Evolutionary conservation across 2,888 invertebrate species (phyloP), one percentile per base, ranked within the genome.

Genomic region (Leucophora obtusa): DNA sequence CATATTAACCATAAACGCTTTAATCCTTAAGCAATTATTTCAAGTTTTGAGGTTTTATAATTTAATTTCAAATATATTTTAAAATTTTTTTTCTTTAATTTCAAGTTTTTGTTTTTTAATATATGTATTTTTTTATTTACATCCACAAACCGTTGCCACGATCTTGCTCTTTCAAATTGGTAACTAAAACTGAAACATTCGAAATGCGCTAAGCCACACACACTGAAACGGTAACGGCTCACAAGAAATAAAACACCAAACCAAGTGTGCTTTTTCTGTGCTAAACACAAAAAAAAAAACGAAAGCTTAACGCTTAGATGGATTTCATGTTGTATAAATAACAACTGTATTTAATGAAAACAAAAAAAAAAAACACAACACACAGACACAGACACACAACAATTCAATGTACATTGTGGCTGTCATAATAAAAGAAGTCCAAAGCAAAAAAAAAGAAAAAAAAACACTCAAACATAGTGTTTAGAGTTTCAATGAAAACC

Each of bases 111-210:
- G 7, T 28, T 28, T 28, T 28, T 28, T 28, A 28, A 4, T 28
- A 7, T 28, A 24, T 24, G 2, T 24, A 6, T 28, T 28, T 28
- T 7, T 28, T 28, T 28, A 28, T 6, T 28, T 28, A 4, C 4
- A 28, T 28, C 28, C 71, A 80, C 77, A 65, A 81, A 73, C 81
- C 81, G 81, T 77, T 76, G 81, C 54, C 50, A 60, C 77, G 81
- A 81, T 77, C 81, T 77, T 81, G 73, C 81, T 81, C 81, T 81
- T 81, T 81, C 81, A 81, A 81, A 81, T 81, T 81, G 81, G 73
- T 81, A 81, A 81, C 81, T 81, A 60, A 81, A 81, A 81, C 77
- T 81, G 77, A 81, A 81, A 66, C 77, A 73, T 81, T 77, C 65
- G 68, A 35, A 54, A 77, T 77, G 72, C 79, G 74, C 80, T 68